Percentiles rank a stretch among this genome's conserved stretches.
These are phyloP conservation scores for Saguinus midas DNA, from an alignment of 2,113 vertebrate species.

Conservation along the genomic window DNA sequence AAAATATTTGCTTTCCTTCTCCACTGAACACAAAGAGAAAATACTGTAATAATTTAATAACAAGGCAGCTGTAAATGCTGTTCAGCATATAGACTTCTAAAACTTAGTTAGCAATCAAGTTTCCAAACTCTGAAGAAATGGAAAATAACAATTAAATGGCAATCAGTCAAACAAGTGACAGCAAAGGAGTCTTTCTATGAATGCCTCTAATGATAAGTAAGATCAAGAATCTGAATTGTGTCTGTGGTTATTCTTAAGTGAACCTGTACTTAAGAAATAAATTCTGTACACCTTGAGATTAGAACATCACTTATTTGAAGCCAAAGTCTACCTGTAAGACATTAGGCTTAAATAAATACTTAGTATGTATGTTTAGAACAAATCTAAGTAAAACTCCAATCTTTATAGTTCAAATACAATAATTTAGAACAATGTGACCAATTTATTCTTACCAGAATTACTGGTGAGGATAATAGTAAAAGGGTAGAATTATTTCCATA, in stretches of 20 bases:
- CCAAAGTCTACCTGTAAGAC: not conserved
- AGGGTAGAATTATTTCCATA: not conserved
- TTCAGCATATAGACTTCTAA: not conserved
- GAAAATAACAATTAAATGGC: not conserved
- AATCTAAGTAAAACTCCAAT: not conserved
- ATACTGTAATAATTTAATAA: not conserved
- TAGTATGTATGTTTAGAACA: not conserved
- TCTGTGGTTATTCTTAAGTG: not conserved
- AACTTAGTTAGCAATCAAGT: not conserved
- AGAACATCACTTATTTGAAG: not conserved
- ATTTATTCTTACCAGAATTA: not conserved
- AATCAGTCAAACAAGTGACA: not conserved
- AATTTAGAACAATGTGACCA: not conserved
- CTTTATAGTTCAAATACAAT: not conserved
- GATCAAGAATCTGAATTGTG: not conserved
- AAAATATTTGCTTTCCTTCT: not conserved
- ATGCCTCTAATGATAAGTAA: not conserved
- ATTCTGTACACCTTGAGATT: not conserved
- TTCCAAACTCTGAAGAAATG: not conserved
- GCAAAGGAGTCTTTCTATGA: too few relatives aligned
- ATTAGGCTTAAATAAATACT: not conserved
- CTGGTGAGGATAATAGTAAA: not conserved
- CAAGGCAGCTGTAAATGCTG: not conserved
- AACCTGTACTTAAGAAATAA: not conserved
- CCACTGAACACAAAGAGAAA: not conserved